phyloP scores from a whole-genome alignment of 2,888 invertebrate species.

The Aplocera efformata region DNA sequence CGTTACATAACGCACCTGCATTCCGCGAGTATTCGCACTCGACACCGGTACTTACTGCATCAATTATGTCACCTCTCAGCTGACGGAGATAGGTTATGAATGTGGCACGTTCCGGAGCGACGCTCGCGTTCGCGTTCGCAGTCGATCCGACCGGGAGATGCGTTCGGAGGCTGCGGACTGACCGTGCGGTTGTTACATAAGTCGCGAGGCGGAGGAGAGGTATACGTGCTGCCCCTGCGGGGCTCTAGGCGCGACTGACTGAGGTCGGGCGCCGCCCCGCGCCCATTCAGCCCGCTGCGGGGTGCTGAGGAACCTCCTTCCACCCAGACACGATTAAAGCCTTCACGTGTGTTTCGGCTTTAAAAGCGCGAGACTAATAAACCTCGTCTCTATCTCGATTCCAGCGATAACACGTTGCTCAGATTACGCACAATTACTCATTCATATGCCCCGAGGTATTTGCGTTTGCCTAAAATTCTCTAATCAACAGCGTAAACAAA shows the following conservation, averaged over 20 bases:
- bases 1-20: constrained; percentile 72
- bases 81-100: constrained; percentile 52
- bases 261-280: constrained; percentile 70
- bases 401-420: constrained; percentile 44
- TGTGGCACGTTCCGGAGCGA: constrained; percentile 32
- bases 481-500: too few species aligned
- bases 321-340: constrained; percentile 69
- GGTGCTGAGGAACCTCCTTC: constrained; percentile 46
- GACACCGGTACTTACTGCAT: constrained; percentile 74
- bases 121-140: constrained; percentile 36
- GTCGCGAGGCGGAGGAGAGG: constrained; percentile 62
- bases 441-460: constrained; percentile 14
- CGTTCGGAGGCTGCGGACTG: constrained; percentile 72
- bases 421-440: constrained; percentile 36
- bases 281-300: constrained; percentile 57
- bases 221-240: constrained; percentile 72
- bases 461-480: constrained; percentile 12
- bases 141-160: constrained; percentile 54
- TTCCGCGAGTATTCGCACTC: constrained; percentile 53
- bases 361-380: constrained; percentile 59
- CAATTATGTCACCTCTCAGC: constrained; percentile 76
- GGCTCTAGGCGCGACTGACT: constrained; percentile 73
- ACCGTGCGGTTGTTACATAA: constrained; percentile 78
- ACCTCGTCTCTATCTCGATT: constrained; percentile 55
- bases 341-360: constrained; percentile 63